Percentiles rank a stretch among this genome's conserved stretches.
Evolutionary conservation across 2,797 vertebrate species (phyloP).

Genomic region (Mus caroli): DNA sequence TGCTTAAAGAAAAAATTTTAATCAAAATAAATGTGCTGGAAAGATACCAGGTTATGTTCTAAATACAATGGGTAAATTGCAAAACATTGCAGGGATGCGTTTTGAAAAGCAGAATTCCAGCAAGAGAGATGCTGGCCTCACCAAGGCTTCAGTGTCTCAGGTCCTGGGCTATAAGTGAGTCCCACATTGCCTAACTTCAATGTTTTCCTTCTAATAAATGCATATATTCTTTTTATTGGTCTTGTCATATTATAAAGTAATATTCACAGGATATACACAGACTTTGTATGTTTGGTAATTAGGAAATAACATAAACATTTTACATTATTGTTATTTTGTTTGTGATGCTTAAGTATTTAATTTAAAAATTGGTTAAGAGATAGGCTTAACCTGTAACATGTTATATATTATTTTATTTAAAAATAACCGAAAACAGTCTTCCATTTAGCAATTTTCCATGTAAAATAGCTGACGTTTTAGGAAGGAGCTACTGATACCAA

Average conservation of each 20-base stretch:
- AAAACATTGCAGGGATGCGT: conserved; percentile 10
- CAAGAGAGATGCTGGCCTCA: not conserved
- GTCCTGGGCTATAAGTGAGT: not conserved
- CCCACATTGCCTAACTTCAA: not conserved
- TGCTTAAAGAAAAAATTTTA: conserved; percentile 21
- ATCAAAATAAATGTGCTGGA: conserved; percentile 8
- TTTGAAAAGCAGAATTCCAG: conserved; percentile 18
- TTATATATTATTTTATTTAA: conserved; percentile 39
- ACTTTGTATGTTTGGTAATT: not conserved
- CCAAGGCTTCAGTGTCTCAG: not conserved
- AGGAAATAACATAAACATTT: conserved; percentile 45
- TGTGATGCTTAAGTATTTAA: conserved; percentile 46
- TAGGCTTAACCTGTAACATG: not conserved
- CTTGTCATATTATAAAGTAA: conserved; percentile 35
- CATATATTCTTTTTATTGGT: conserved; percentile 39
- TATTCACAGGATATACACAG: not conserved
- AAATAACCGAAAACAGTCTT: not conserved
- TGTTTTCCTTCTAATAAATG: conserved; percentile 8
- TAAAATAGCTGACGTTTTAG: conserved; percentile 32
- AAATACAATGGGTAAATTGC: conserved; percentile 1
- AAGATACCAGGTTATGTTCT: conserved; percentile 28
- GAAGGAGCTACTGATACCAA: not conserved
- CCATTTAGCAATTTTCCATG: conserved; percentile 14
- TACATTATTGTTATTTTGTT: not conserved
- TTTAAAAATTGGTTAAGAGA: conserved; percentile 32